Base-by-base conservation (phyloP, 2,888 invertebrate genomes). In the Fragum sueziense region DNA sequence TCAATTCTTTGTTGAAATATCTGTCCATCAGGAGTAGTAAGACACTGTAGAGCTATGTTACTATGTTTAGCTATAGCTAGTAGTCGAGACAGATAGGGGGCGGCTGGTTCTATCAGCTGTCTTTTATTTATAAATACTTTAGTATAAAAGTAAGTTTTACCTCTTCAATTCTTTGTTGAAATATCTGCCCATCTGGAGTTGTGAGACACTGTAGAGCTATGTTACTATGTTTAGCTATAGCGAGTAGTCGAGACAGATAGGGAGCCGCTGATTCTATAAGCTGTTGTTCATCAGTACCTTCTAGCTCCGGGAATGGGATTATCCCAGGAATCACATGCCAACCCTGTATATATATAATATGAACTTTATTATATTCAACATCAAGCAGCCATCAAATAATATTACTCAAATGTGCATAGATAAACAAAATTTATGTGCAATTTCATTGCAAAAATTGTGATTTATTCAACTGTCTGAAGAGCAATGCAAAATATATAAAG, bases 41-140 rank as follows among this genome's bases (percentile, higher is more conserved):
- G 79, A 70, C 86, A 83, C 25, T 81, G 82, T 51, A 90, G 75
- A 57, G 85, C 73, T 27, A 88, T 57, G 34, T 84, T 82, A 11
- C 90, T 88, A 85, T 91, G 88, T 78, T 90, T 91, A n/a, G 91
- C 85, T 25, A 92, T 85, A 33, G 91, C 87, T 67, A 88, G 79
- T 14, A 91, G 67, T 7, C 92, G 81, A 7, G 87, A 89, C 67
- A 87, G 82, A 83, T 90, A 92, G 7, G 91, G 89, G 2, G 91
- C 88, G 34, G 87, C 79, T n/a, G 59, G 72, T 27, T 86, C 84
- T 61, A 90, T 76, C 59, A 89, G 74, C 11, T 80, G 81, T 20
- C 84, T 84, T 11, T 88, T 87, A 34, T 87, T n/a, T n/a, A n/a
- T n/a, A n/a, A n/a, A n/a, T n/a, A n/a, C n/a, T n/a, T n/a, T n/a